These are phyloP conservation scores for Neosilurus hyrtlii DNA, from an alignment of 2,797 vertebrate genomes.

Conservation along the genomic window DNA sequence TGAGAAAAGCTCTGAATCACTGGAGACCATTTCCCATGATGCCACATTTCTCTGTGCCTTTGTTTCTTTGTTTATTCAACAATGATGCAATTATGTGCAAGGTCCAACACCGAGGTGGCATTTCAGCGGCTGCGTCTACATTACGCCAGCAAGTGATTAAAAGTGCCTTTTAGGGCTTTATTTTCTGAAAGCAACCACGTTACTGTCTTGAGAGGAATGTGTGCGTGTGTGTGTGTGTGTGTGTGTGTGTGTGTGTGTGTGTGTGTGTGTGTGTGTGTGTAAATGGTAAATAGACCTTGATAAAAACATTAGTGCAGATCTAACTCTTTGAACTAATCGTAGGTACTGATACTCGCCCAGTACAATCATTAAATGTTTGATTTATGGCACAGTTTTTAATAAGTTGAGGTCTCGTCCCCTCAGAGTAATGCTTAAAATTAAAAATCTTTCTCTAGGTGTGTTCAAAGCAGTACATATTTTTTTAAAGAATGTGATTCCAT, in stretches of 20 bases:
- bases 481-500: background rate
- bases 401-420: no score
- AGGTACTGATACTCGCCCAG: background rate
- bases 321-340: background rate
- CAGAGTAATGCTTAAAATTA: background rate
- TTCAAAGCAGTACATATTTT: background rate
- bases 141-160: conserved; percentile 38
- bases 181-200: background rate
- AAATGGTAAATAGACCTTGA: conserved; percentile 22
- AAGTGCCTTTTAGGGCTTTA: conserved; percentile 32
- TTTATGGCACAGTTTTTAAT: background rate
- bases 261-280: conserved; percentile 13
- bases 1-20: conserved; percentile 52
- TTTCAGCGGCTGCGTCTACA: conserved; percentile 11
- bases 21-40: conserved; percentile 60
- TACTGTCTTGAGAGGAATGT: background rate
- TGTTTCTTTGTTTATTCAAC: conserved; percentile 66
- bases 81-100: conserved; percentile 74
- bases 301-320: conserved; percentile 2
- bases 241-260: background rate
- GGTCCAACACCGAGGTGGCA: conserved; percentile 46
- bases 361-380: background rate
- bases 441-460: background rate
- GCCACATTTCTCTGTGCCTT: conserved; percentile 58
- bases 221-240: background rate